Evolutionary conservation across 2,797 vertebrate species (phyloP).

Genomic region (Syngnathus rostellatus): DNA sequence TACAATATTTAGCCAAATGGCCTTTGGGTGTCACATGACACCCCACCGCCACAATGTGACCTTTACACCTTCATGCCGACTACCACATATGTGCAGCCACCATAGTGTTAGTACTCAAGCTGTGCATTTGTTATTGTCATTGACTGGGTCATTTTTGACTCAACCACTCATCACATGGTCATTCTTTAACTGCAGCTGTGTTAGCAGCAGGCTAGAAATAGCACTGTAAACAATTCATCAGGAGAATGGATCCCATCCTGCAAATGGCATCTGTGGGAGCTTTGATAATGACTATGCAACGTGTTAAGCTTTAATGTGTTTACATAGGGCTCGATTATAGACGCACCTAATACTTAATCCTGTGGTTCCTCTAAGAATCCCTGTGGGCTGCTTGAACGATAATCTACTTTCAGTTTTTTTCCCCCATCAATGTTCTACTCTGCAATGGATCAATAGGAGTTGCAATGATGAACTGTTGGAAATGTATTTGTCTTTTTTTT

Average conservation of each 20-base stretch:
- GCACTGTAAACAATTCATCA: constrained; percentile 32
- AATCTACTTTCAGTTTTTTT: constrained; percentile 56
- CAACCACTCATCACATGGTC: constrained; percentile 17
- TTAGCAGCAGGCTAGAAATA: constrained; percentile 38
- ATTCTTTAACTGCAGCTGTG: constrained; percentile 20
- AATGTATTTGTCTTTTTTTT: constrained; percentile 25
- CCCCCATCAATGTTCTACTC: constrained; percentile 43
- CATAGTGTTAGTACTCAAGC: background rate
- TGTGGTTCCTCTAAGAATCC: constrained; percentile 56
- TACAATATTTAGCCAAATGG: too few species aligned
- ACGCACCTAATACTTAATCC: constrained; percentile 50
- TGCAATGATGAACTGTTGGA: constrained; percentile 59
- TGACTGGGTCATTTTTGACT: background rate
- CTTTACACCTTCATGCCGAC: too few species aligned
- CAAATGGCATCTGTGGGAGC: constrained; percentile 39
- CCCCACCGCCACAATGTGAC: too few species aligned
- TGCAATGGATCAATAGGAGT: constrained; percentile 60
- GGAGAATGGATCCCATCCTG: constrained; percentile 36
- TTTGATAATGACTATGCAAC: constrained; percentile 47
- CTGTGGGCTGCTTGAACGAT: constrained; percentile 61
- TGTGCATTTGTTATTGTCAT: background rate
- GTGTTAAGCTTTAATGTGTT: constrained; percentile 61
- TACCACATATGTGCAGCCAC: too few species aligned
- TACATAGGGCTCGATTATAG: constrained; percentile 61
- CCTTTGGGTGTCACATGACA: too few species aligned